Base-by-base conservation (phyloP, 2,113 vertebrate species). In the Anoura caudifer region DNA sequence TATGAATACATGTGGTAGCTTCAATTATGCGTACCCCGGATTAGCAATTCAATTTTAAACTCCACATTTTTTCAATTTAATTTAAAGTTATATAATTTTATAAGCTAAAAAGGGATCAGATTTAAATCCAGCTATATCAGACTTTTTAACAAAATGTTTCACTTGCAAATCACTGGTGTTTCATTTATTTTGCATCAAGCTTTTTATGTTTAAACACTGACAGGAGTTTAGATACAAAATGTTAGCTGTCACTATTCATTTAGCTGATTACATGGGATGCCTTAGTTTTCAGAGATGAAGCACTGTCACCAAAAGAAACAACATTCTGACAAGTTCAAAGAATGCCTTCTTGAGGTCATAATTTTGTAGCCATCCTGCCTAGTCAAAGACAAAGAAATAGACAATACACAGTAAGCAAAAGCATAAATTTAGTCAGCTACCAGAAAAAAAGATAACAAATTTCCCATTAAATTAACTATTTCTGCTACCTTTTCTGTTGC, bases 221-320 rank as follows among this genome's bases (percentile, higher is more conserved):
- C 98, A 98, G 98, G 98, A 98, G 98, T 98, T 98, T 98, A 99
- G 98, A 99, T 98, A 98, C 98, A 98, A 98, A 98, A 98, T 98
- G 98, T 98, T 98, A 98, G 98, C 98, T 98, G 98, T 98, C 98
- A 99, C 98, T 98, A 97, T 98, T 98, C 98, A 98, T 99, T 99
- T 98, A 98, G 97, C 96, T 98, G 98, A 98, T 98, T 99, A 98
- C 98, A 97, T 98, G 98, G 98, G 97, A 98, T 98, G 98, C 98
- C 98, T 98, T 98, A 97, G 98, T 98, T 99, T 98, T 98, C 98
- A 99, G 97, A 98, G 97, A 98, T 98, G 95, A 96, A 98, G 97
- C 97, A 98, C 97, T 98, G 98, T 98, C 98, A 98, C 97, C 94
- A 96, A 97, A 98, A 98, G 98, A 98, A 98, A 98, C 98, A 98